Evolutionary conservation across 2,113 vertebrate genomes (phyloP), one percentile per base, ranked within the genome.

Genomic region (Ramphastos sulfuratus): DNA sequence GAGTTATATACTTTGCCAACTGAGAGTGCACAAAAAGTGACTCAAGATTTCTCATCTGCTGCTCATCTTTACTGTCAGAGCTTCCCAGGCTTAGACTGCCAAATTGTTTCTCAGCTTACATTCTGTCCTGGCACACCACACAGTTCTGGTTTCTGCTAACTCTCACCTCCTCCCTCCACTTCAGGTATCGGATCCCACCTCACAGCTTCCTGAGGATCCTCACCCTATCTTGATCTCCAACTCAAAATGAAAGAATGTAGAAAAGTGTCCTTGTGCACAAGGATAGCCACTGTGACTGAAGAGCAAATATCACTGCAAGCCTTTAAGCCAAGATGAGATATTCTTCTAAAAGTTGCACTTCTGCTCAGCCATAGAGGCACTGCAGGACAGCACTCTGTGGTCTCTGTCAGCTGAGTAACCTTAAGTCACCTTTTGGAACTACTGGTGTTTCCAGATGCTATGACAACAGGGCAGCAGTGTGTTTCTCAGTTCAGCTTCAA

Each of bases 11-110:
- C 48, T 58, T 78, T 58, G 71, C 52, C 83, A 78, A 44, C 31
- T 61, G 54, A 35, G 10, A 74, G 52, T 30, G 52, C 46, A n/a
- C 71, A 85, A 90, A 61, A 85, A 79, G 63, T 59, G 48, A 75
- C 67, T 67, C 84, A 67, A 71, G 54, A 63, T 88, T 71, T 75
- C 67, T 88, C 80, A 67, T 71, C 71, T 66, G 63, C 83, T 85
- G 87, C 67, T 88, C 66, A 63, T 66, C 58, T 82, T 78, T 33
- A 71, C 55, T n/a, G 86, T 73, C 60, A 80, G 73, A 80, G 33
- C 42, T 75, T 46, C 48, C 39, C 48, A 82, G 54, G n/a, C 25
- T 46, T 6, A 67, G 25, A 28, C 0, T 90, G 83, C 87, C 81
- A 78, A 90, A 72, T 19, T 1, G 2, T 33, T 67, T 71, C 76